Percentiles rank a stretch among this genome's conserved stretches.
Conservation (phyloP, 2,113 vertebrate genomes). For the Xenus cinereus region DNA sequence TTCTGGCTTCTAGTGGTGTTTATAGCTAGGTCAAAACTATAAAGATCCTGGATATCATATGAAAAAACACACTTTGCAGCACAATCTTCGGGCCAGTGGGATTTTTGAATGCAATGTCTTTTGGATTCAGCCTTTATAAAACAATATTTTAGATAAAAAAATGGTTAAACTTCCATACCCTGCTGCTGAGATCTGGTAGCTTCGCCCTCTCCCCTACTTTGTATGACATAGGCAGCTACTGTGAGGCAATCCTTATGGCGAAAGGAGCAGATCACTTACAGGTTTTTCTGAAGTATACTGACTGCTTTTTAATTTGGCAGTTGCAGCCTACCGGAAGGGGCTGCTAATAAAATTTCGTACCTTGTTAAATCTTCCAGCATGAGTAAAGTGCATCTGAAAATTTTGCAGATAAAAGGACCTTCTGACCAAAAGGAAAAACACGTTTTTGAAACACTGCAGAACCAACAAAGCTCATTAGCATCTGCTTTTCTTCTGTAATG, state of each 20-base stretch:
- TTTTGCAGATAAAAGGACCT: no score
- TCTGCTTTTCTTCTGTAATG: no score
- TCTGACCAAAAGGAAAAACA: no score
- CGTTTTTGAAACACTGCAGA: no score
- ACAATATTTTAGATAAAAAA: not conserved
- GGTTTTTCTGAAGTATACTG: no score
- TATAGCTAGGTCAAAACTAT: not conserved
- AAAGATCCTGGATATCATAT: not conserved
- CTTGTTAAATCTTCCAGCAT: no score
- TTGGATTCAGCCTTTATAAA: not conserved
- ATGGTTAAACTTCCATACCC: not conserved
- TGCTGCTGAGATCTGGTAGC: not conserved
- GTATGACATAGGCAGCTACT: not conserved
- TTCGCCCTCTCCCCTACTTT: not conserved
- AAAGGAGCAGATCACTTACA: not conserved
- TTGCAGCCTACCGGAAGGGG: no score
- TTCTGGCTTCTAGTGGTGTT: not conserved
- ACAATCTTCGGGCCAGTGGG: not conserved
- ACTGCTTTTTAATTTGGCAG: no score
- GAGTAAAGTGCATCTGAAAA: no score
- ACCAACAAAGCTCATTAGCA: no score
- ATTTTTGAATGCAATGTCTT: not conserved
- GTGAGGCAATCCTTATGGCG: not conserved
- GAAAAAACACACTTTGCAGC: not conserved
- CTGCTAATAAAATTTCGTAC: no score